Base-by-base conservation (phyloP, 2,888 invertebrate genomes). In the Hylaea fasciaria region DNA sequence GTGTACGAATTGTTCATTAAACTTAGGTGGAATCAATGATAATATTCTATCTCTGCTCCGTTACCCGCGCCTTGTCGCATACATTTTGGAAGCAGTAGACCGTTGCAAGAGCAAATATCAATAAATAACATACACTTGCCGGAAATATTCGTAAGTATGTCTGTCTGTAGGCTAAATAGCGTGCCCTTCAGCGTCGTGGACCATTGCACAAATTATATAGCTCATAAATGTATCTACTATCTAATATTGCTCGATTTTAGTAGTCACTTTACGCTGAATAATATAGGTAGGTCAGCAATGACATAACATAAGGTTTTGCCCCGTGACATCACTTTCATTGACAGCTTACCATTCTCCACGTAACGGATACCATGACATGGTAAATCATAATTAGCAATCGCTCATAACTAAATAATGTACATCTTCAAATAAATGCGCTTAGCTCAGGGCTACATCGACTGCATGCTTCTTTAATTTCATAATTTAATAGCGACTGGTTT, bases 111-210 rank as follows among this genome's bases (percentile, higher is more conserved):
- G 28, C 48, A 28, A 48, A 44, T 65, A 65, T 61, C 60, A 64
- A 69, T 63, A 65, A 66, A 70, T 62, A 62, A 59, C 52, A 44
- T 58, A 57, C 66, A 68, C 66, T 64, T 65, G 65, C 68, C 68
- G 71, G 71, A 70, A 64, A 65, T 68, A 62, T 59, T 56, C 57
- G 54, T 51, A 40, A 44, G 43, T 56, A 52, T 63, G 47, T 59
- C 46, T 56, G 54, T 54, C 29, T 43, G 44, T 43, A 57, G 14
- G 32, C 32, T 10, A 22, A 3, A 22, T 22, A 22, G 35, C 46
- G 50, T 64, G 71, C 66, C 70, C 65, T 66, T 65, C 63, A 46
- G 29, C 55, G 62, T 59, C 51, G 37, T 54, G 64, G 66, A 58
- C 60, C 69, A 68, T 57, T 48, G 59, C 65, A 35, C 16, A 61